Evolutionary conservation across 2,888 invertebrate species (phyloP).

Genomic region (Cephus spinipes): DNA sequence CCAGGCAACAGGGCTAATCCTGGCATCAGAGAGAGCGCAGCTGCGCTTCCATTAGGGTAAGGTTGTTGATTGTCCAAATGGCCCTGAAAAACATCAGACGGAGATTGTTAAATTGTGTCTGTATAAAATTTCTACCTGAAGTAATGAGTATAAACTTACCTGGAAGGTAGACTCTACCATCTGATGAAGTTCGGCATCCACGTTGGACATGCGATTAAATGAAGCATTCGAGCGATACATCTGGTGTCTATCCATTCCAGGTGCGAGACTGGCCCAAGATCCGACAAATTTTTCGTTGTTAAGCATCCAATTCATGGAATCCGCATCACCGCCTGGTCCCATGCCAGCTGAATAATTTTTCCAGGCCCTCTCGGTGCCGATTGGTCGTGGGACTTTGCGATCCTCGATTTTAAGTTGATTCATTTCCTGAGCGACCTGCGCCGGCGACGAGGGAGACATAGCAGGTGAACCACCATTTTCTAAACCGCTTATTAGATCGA

Average conservation of each 20-base stretch:
- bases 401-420: slow-evolving; percentile 66
- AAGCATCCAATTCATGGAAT: slow-evolving; percentile 67
- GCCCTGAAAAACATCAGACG: slow-evolving; percentile 37
- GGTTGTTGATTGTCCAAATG: slow-evolving; percentile 62
- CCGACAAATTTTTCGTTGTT: slow-evolving; percentile 64
- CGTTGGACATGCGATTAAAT: slow-evolving; percentile 56
- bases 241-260: slow-evolving; percentile 59
- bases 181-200: slow-evolving; percentile 66
- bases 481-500: slow-evolving; percentile 60
- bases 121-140: background rate
- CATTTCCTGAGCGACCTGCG: slow-evolving; percentile 60
- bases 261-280: slow-evolving; percentile 59
- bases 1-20: slow-evolving; percentile 56
- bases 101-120: background rate
- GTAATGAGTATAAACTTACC: slow-evolving; percentile 48
- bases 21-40: slow-evolving; percentile 58
- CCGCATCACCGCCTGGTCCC: slow-evolving; percentile 59
- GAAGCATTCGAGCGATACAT: slow-evolving; percentile 58
- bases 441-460: slow-evolving; percentile 68
- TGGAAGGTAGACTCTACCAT: slow-evolving; percentile 68
- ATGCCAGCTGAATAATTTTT: slow-evolving; percentile 68
- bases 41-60: slow-evolving; percentile 61
- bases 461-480: slow-evolving; percentile 67
- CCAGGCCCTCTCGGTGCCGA: slow-evolving; percentile 86
- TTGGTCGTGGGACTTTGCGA: slow-evolving; percentile 77